phyloP scores from a whole-genome alignment of 2,113 vertebrate species.

The Chaenogobius annularis region DNA sequence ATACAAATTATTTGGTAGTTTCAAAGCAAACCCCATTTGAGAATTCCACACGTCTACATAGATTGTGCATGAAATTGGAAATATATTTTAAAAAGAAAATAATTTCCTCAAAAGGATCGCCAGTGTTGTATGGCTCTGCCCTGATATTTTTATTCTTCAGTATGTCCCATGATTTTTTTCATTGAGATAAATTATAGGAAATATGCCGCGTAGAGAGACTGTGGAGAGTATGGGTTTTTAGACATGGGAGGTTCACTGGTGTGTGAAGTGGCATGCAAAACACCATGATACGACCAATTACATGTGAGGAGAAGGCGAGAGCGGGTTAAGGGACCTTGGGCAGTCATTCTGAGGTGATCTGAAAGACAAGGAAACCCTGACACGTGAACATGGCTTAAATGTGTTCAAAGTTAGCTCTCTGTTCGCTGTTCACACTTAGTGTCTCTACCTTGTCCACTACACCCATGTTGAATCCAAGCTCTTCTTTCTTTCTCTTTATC shows the following conservation, averaged over 20 bases:
- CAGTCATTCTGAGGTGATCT: conserved; percentile 52
- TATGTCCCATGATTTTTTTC: conserved; percentile 56
- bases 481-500: conserved; percentile 36
- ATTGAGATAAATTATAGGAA: conserved; percentile 67
- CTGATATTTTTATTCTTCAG: conserved; percentile 26
- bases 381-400: conserved; percentile 59
- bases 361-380: conserved; percentile 66
- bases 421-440: conserved; percentile 19
- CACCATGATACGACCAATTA: conserved; percentile 46
- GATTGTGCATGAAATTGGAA: conserved; percentile 51
- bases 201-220: conserved; percentile 59
- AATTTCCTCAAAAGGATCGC: conserved; percentile 44
- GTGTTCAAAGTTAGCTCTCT: conserved; percentile 51
- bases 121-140: conserved; percentile 36
- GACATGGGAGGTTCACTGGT: conserved; percentile 50
- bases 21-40: conserved; percentile 24
- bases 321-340: background rate
- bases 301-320: conserved; percentile 19
- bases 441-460: conserved; percentile 27
- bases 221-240: conserved; percentile 48
- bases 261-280: conserved; percentile 61
- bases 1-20: conserved; percentile 15
- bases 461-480: conserved; percentile 43
- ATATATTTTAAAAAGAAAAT: conserved; percentile 47
- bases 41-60: conserved; percentile 27